Evolutionary conservation across 2,888 invertebrate species (phyloP).

Genomic region (Tetragnatha montana): DNA sequence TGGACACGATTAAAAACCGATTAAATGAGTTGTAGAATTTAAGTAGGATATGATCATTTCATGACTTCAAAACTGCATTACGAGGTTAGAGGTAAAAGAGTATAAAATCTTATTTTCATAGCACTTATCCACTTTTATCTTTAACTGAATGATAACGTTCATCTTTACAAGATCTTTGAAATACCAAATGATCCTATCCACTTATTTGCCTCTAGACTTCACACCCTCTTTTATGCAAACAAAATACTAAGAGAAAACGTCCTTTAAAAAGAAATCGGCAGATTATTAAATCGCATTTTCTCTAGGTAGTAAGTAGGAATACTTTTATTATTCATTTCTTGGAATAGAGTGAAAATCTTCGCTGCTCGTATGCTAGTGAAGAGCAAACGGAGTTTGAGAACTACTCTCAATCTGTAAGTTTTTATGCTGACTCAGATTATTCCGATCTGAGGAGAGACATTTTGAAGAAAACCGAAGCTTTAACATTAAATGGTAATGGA

Average conservation of each 20-base stretch:
- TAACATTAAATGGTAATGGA: conserved; percentile 18
- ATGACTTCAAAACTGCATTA: no score
- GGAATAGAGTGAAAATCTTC: not conserved
- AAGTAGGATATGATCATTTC: no score
- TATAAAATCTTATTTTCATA: no score
- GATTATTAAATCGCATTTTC: not conserved
- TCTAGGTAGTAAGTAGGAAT: not conserved
- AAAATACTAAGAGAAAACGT: not conserved
- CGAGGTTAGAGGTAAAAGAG: no score
- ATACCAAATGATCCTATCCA: not conserved
- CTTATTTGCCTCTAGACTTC: not conserved
- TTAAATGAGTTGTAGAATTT: no score
- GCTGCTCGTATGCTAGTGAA: not conserved
- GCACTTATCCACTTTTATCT: no score
- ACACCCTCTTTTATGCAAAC: not conserved
- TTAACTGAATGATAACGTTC: not conserved
- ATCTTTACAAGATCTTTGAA: not conserved
- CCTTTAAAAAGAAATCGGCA: not conserved
- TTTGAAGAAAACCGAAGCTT: not conserved
- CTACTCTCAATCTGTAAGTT: not conserved
- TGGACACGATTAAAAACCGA: no score
- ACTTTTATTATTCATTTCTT: not conserved
- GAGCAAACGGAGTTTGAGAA: not conserved
- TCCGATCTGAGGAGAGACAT: not conserved
- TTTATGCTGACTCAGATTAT: conserved; percentile 21